Evolutionary conservation across 1,140 invertebrate species (phyloP).

Genomic region (Antheraea pernyi): DNA sequence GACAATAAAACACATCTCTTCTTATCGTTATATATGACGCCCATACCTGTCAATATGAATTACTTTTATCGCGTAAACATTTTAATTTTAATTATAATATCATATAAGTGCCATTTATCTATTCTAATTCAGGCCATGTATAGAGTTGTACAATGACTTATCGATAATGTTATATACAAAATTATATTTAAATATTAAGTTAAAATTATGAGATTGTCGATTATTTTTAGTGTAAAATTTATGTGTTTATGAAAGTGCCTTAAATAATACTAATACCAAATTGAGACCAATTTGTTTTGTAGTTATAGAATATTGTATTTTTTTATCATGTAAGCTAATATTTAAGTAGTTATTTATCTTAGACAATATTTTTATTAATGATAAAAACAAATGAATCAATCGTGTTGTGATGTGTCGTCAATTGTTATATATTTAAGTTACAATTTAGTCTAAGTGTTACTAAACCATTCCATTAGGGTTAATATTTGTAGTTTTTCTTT

Average conservation of each 20-base stretch:
- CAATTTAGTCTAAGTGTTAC: background rate
- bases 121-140: background rate
- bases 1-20: background rate
- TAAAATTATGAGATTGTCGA: background rate
- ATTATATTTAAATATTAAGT: too few species aligned
- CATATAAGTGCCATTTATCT: background rate
- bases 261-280: conserved; percentile 38
- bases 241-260: conserved; percentile 26
- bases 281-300: conserved; percentile 38
- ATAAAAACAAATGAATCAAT: background rate
- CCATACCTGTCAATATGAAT: background rate
- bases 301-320: conserved; percentile 6
- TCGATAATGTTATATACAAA: background rate
- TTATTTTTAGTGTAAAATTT: background rate
- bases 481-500: too few species aligned
- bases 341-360: background rate
- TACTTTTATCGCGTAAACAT: background rate
- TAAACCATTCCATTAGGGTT: background rate
- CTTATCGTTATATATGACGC: background rate
- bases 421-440: background rate
- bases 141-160: background rate
- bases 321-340: conserved; percentile 10
- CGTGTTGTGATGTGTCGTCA: background rate
- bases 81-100: background rate
- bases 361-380: too few species aligned